Evolutionary conservation across 2,113 vertebrate species (phyloP).

Genomic region (Lycaon pictus): DNA sequence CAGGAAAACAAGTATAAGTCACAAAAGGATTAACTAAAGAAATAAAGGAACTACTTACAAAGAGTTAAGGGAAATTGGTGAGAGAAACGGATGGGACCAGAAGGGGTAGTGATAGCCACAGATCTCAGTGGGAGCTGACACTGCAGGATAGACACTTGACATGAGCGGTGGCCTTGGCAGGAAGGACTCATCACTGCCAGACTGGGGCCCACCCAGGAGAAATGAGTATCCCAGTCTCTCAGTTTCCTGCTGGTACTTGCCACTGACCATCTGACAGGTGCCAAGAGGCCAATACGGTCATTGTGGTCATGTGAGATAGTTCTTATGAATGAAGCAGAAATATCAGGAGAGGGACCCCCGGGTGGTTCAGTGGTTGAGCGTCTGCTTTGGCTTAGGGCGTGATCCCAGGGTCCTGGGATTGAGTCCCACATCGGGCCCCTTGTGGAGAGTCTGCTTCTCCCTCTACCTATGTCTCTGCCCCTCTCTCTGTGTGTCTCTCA

Average conservation of each 20-base stretch:
- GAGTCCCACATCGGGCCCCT: too few species aligned
- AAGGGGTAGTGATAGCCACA: rapidly evolving
- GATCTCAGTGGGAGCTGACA: neutral
- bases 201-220: neutral
- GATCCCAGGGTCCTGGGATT: too few species aligned
- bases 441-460: too few species aligned
- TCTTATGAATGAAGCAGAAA: neutral
- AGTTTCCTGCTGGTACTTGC: neutral
- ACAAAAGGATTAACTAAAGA: neutral
- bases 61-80: neutral
- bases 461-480: too few species aligned
- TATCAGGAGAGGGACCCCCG: neutral
- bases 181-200: neutral
- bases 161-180: neutral
- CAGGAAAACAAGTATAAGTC: neutral
- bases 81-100: too few species aligned
- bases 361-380: too few species aligned
- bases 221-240: neutral
- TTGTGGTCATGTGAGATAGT: too few species aligned
- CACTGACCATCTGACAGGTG: neutral
- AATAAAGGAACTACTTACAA: neutral
- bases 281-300: neutral
- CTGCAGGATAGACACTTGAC: too few species aligned
- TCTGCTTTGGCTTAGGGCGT: too few species aligned
- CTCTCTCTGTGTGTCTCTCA: too few species aligned